Conservation (phyloP, 2,888 invertebrate genomes). For the Oxycera nigricornis region DNA sequence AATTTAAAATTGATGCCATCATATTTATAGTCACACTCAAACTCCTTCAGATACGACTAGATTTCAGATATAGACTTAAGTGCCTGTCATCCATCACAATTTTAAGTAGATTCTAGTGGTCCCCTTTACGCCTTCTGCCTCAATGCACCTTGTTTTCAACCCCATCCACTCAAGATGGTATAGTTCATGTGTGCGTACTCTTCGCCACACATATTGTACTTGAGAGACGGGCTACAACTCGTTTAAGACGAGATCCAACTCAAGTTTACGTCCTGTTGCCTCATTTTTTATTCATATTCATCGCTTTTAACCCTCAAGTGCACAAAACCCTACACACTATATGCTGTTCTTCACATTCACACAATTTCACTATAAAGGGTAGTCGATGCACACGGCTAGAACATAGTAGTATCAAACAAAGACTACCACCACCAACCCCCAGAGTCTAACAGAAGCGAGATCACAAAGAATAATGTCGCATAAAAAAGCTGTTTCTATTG, state of each 20-base stretch:
- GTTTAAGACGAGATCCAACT: background rate
- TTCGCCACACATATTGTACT: background rate
- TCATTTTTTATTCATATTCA: constrained; percentile 18
- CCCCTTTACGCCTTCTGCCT: background rate
- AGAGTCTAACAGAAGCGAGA: background rate
- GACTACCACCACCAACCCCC: background rate
- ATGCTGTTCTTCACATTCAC: background rate
- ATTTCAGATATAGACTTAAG: constrained; percentile 6
- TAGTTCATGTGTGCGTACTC: background rate
- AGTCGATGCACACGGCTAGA: too few relatives aligned
- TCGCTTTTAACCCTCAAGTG: background rate
- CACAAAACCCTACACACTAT: background rate
- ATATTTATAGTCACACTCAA: background rate
- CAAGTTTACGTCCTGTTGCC: constrained; percentile 19
- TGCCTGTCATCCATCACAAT: constrained; percentile 6
- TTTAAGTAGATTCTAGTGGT: constrained; percentile 1
- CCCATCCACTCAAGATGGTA: background rate
- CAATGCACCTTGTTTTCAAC: background rate
- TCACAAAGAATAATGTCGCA: background rate
- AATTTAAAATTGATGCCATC: too few relatives aligned
- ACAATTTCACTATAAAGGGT: background rate
- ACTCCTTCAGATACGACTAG: background rate
- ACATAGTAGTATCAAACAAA: background rate
- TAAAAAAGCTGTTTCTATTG: too few relatives aligned
- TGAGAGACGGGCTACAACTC: too few relatives aligned